phyloP scores from a whole-genome alignment of 37 sponge, comb jelly and placozoan genomes.

The Beroe ovata region DNA sequence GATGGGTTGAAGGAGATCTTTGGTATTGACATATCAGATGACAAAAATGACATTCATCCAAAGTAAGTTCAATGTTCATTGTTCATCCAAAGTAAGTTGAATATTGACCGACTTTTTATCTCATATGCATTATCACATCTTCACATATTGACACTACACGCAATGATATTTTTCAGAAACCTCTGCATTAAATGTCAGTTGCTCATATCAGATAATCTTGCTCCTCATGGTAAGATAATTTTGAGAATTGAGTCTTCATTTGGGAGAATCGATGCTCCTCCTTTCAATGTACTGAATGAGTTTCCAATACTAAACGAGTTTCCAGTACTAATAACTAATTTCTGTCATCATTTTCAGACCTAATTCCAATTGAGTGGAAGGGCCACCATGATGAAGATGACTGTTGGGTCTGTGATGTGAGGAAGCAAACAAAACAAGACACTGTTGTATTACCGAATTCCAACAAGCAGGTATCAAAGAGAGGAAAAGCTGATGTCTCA shows the following conservation, averaged over 20 bases:
- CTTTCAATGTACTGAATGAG: too few relatives aligned
- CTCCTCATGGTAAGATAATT: not conserved
- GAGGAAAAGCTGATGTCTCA: not conserved
- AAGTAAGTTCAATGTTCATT: conserved; percentile 47
- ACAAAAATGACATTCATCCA: conserved; percentile 22
- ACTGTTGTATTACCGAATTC: not conserved
- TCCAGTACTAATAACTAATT: too few relatives aligned
- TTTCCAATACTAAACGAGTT: too few relatives aligned
- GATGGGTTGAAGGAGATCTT: not conserved
- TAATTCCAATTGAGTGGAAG: conserved; percentile 27
- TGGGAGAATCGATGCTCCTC: too few relatives aligned
- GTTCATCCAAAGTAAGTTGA: too few relatives aligned
- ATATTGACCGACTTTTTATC: too few relatives aligned
- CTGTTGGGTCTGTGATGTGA: conserved; percentile 8
- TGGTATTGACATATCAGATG: conserved; percentile 36
- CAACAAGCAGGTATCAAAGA: not conserved
- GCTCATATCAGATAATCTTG: not conserved
- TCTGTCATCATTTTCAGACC: not conserved
- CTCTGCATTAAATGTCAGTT: conserved; percentile 24
- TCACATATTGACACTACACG: too few relatives aligned
- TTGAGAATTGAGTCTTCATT: too few relatives aligned
- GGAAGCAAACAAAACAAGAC: not conserved
- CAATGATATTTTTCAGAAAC: not conserved
- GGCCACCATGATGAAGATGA: conserved; percentile 55
- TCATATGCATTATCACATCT: too few relatives aligned